Conservation (phyloP, 1,140 invertebrate species). For the Micrasema longulum region DNA sequence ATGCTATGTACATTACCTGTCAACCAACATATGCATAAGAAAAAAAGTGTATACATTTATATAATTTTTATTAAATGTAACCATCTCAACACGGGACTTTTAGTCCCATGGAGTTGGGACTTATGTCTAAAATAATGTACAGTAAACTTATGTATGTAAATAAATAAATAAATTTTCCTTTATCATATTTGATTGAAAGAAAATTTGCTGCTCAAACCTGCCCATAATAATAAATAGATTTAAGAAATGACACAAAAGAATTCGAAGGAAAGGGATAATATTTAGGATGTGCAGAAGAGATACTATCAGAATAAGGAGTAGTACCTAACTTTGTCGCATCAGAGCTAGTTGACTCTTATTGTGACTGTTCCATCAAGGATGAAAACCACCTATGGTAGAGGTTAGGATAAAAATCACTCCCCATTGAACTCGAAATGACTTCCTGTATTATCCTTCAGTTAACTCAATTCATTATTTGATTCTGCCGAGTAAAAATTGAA, state of each 20-base stretch:
- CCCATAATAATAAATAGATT: slow-evolving; percentile 51
- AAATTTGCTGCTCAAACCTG: slow-evolving; percentile 35
- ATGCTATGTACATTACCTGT: too few relatives aligned
- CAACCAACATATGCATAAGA: too few relatives aligned
- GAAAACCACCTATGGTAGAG: slow-evolving; percentile 51
- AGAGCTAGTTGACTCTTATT: slow-evolving; percentile 51
- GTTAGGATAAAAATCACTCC: slow-evolving; percentile 47
- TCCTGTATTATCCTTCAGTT: slow-evolving; percentile 53
- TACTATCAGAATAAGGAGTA: slow-evolving; percentile 43
- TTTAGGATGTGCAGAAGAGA: slow-evolving; percentile 34
- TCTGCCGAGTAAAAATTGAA: slow-evolving; percentile 47
- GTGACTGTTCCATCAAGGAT: slow-evolving; percentile 48
- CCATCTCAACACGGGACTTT: too few relatives aligned
- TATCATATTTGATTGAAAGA: too few relatives aligned
- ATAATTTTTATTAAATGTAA: too few relatives aligned
- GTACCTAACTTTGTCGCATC: background rate
- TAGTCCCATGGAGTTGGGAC: too few relatives aligned
- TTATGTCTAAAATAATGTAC: too few relatives aligned
- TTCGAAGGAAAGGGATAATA: slow-evolving; percentile 45
- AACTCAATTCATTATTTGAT: slow-evolving; percentile 54
- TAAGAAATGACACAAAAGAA: slow-evolving; percentile 50
- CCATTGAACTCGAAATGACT: slow-evolving; percentile 53
- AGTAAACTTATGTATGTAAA: too few relatives aligned
- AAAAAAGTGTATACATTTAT: too few relatives aligned
- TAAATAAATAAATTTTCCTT: too few relatives aligned